Evolutionary conservation across 2,888 invertebrate species (phyloP).

Genomic region (Drosophila kuntzei): DNA sequence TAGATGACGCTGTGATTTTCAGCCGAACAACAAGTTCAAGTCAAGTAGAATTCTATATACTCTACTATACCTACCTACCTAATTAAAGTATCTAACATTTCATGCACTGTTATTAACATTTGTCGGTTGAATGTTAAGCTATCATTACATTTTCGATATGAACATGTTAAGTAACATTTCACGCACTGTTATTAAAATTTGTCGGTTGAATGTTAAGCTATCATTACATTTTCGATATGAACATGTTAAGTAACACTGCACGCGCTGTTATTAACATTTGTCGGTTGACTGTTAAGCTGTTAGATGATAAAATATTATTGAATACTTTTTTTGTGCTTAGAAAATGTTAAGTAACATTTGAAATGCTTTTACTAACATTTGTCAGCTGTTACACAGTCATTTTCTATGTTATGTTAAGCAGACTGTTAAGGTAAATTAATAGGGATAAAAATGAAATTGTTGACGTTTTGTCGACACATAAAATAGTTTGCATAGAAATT

Average conservation of each 20-base stretch:
- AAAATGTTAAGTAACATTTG: too few species aligned
- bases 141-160: neutral
- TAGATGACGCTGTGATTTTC: constrained; percentile 72
- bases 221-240: too few species aligned
- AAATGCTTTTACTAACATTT: neutral
- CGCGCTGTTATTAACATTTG: too few species aligned
- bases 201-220: too few species aligned
- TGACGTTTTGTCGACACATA: neutral
- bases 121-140: neutral
- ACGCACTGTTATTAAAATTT: too few species aligned
- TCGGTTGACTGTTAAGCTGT: too few species aligned
- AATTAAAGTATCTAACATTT: neutral
- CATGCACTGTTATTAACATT: neutral
- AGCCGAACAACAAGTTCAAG: constrained; percentile 17
- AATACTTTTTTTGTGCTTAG: too few species aligned
- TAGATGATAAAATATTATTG: too few species aligned
- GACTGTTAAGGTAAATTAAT: neutral
- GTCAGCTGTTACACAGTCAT: neutral
- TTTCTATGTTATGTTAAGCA: neutral
- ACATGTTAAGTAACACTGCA: too few species aligned
- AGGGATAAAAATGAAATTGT: neutral
- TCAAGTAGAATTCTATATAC: constrained; percentile 9
- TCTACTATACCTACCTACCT: constrained; percentile 4
- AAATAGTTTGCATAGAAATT: constrained; percentile 1
- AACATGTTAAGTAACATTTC: too few species aligned